phyloP scores from a whole-genome alignment of 2,888 invertebrate species.

The Cephus nigrinus region DNA sequence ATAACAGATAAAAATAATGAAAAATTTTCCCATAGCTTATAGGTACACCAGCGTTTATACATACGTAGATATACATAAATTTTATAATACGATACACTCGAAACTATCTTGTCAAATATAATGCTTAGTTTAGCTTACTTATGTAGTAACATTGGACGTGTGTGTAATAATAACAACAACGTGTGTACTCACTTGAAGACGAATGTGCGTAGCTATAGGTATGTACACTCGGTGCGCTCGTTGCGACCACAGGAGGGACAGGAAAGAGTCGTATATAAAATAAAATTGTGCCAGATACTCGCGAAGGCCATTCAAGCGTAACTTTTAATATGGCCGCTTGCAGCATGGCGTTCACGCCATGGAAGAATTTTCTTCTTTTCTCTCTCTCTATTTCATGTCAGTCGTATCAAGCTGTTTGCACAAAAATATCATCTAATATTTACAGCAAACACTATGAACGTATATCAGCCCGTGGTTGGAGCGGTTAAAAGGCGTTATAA shows the following conservation, averaged over 20 bases:
- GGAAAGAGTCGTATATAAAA: background rate
- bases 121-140: constrained; percentile 41
- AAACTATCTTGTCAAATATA: constrained; percentile 31
- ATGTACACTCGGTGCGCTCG: background rate
- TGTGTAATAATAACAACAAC: constrained; percentile 26
- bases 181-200: constrained; percentile 21
- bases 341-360: background rate
- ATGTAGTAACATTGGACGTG: constrained; percentile 37
- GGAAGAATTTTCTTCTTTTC: background rate
- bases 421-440: constrained; percentile 36
- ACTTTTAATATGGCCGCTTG: background rate
- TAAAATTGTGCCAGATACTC: background rate
- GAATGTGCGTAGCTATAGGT: background rate
- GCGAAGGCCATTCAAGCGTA: background rate
- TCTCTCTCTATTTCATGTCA: constrained; percentile 3
- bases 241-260: background rate
- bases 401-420: constrained; percentile 34
- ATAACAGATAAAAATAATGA: background rate
- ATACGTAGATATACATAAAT: constrained; percentile 3
- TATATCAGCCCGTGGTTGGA: background rate
- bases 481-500: too few species aligned
- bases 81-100: background rate
- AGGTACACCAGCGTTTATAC: constrained; percentile 5
- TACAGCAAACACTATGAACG: constrained; percentile 38
- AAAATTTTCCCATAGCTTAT: background rate